Base-by-base conservation (phyloP, 2,113 vertebrate species). In the Otus sunia region DNA sequence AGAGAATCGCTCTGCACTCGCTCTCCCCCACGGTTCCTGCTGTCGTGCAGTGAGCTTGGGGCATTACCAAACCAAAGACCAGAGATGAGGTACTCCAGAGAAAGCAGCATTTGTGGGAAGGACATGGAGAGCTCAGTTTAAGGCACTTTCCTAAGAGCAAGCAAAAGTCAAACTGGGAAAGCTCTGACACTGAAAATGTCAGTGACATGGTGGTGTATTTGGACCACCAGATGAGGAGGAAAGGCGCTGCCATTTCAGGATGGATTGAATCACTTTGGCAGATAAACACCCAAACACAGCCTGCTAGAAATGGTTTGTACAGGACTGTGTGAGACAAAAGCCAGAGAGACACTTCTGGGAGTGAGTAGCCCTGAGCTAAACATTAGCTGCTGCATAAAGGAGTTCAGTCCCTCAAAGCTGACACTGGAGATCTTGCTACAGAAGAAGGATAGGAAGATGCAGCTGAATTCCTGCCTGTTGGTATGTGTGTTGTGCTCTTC, bases 11-110 rank as follows among this genome's bases (percentile, higher is more conserved):
- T 84, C 60, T 81, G 66, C 15, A 10, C 1, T 80, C 0, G 0
- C 86, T 84, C 16, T 27, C 45, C 43, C 45, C 3, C 0, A 0
- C 0, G 0, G 21, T 39, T 85, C 23, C 34, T 91, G 56, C 88
- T 84, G 30, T 85, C 5, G 1, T 56, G 47, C 39, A 72, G 39
- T 32, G 59, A 89, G 32, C 39, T 80, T 63, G 62, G 74, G 64
- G 88, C 82, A 37, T 86, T 68, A 77, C 56, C 60, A 92, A 82
- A 72, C 43, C 49, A 55, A 77, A 88, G 39, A 69, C 30, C 50
- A 74, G 23, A 64, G 41, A 71, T 3, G 5, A 84, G 18, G 36
- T 71, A 22, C 30, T 90, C n/a, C 47, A 16, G 50, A 74, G 62
- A 62, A 88, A 56, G 43, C 39, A 56, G 21, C 14, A 43, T 62